Percentiles rank a stretch among this genome's conserved stretches.
phyloP scores from a whole-genome alignment of 1,140 invertebrate species.

The Samia ricini region DNA sequence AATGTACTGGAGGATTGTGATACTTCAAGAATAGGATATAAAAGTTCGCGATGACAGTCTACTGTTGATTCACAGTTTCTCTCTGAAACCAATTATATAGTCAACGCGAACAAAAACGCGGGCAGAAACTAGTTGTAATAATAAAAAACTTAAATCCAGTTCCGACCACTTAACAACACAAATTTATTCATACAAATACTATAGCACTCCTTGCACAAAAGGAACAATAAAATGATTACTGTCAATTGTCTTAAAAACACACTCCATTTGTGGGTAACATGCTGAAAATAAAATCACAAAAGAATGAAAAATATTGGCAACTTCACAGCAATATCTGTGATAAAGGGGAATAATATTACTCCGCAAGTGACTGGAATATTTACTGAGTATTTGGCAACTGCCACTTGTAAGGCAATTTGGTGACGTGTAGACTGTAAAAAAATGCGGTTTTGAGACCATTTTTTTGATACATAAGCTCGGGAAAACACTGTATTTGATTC shows the following conservation, averaged over 20 bases:
- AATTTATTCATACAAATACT: neutral
- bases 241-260: neutral
- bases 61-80: too few relatives aligned
- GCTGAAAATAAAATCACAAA: neutral
- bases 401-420: neutral
- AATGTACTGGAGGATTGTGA: too few relatives aligned
- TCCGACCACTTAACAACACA: neutral
- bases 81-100: too few relatives aligned
- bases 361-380: neutral
- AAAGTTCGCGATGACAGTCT: too few relatives aligned
- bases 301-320: neutral
- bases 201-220: neutral
- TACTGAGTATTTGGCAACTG: neutral
- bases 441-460: too few relatives aligned
- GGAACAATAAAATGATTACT: neutral
- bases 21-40: too few relatives aligned
- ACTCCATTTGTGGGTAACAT: neutral
- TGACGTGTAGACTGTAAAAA: neutral
- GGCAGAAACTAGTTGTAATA: too few relatives aligned
- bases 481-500: too few relatives aligned
- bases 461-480: too few relatives aligned
- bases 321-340: neutral
- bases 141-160: too few relatives aligned
- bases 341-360: neutral
- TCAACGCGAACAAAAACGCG: too few relatives aligned